phyloP scores from a whole-genome alignment of 2,113 vertebrate species.

The Artemisiospiza belli region DNA sequence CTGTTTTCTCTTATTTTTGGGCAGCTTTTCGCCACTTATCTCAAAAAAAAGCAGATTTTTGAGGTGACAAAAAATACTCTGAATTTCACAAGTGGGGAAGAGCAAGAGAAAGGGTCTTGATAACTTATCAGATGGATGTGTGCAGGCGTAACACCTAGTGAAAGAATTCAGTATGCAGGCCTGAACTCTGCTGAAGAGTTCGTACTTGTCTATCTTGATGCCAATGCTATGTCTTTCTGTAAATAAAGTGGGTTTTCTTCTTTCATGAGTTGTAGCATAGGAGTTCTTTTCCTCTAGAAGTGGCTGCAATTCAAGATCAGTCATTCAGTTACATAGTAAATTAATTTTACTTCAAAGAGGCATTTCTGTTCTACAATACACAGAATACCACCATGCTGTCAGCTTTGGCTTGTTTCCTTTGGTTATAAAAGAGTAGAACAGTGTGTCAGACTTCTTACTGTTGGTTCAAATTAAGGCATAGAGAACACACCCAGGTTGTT shows the following conservation, averaged over 20 bases:
- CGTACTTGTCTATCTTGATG: background rate
- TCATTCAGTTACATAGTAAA: background rate
- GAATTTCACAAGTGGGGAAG: background rate
- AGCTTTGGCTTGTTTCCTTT: background rate
- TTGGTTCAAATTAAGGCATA: background rate
- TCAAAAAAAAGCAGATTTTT: background rate
- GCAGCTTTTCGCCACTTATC: background rate
- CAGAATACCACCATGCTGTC: background rate
- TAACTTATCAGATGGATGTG: background rate
- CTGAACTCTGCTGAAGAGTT: background rate
- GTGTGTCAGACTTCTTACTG: background rate
- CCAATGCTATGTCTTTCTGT: background rate
- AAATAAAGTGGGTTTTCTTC: background rate
- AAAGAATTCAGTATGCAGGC: background rate
- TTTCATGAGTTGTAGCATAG: background rate
- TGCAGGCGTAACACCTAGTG: background rate
- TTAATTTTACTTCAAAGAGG: background rate
- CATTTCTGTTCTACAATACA: background rate
- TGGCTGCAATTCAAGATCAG: background rate
- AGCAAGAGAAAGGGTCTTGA: background rate
- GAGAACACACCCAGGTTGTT: background rate
- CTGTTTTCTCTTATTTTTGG: background rate
- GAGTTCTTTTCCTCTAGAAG: background rate
- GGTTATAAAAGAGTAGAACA: background rate
- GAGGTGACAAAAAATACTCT: background rate